These are phyloP conservation scores for Theristicus caerulescens DNA, from an alignment of 2,113 vertebrate species.

Conservation along the genomic window DNA sequence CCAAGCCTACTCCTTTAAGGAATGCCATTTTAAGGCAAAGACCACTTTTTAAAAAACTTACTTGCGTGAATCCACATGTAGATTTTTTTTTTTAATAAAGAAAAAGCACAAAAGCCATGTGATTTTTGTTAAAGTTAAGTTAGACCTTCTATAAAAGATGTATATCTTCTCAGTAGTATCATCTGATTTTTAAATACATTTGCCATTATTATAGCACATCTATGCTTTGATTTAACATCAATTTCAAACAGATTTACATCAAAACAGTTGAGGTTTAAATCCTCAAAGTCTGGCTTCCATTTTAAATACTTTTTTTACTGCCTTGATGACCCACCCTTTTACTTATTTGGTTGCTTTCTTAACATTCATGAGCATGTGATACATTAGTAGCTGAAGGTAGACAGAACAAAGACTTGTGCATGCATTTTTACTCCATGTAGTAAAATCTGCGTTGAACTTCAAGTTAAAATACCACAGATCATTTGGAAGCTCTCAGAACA, in stretches of 20 bases:
- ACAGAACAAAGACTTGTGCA: background rate
- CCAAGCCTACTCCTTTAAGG: background rate
- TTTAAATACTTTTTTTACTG: background rate
- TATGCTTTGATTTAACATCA: background rate
- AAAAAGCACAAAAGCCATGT: background rate
- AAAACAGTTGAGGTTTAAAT: background rate
- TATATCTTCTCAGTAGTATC: background rate
- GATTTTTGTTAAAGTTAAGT: background rate
- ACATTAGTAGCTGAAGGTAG: background rate
- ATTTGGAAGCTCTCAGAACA: background rate
- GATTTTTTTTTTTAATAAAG: background rate
- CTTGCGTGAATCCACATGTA: background rate
- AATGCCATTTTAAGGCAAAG: background rate
- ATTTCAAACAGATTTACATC: background rate
- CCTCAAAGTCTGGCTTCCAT: background rate
- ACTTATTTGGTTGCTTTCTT: background rate
- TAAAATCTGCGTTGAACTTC: background rate
- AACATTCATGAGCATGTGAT: background rate
- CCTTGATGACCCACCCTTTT: background rate
- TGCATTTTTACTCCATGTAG: background rate
- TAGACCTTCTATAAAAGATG: background rate
- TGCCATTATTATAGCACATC: background rate
- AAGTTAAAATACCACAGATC: background rate
- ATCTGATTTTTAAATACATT: background rate
- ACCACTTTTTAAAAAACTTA: background rate